phyloP scores from a whole-genome alignment of 30 jellyfish, hydroid and myxozoan genomes.

The Pseudorhiza aurosa region DNA sequence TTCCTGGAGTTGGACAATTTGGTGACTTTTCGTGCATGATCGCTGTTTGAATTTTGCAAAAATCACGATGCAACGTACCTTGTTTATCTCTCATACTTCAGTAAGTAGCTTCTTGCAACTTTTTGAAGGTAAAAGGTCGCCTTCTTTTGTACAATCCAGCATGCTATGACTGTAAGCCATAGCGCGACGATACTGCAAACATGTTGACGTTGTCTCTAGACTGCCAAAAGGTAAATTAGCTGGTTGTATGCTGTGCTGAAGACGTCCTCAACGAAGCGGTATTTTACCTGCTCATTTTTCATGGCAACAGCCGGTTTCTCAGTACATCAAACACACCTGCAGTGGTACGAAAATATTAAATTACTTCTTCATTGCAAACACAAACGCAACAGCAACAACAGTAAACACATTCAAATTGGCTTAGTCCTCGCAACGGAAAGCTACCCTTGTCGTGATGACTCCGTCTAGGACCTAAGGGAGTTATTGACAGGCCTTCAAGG shows the following conservation, averaged over 20 bases:
- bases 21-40: too few relatives aligned
- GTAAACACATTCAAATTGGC: too few relatives aligned
- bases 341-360: not conserved
- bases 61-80: too few relatives aligned
- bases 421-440: too few relatives aligned
- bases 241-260: not conserved
- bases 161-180: not conserved
- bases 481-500: too few relatives aligned
- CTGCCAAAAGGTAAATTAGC: not conserved
- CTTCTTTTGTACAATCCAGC: too few relatives aligned
- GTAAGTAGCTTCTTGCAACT: too few relatives aligned
- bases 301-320: conserved; percentile 8
- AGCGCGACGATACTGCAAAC: not conserved
- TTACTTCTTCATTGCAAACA: not conserved
- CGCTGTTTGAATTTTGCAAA: too few relatives aligned
- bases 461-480: too few relatives aligned
- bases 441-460: too few relatives aligned
- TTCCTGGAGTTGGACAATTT: too few relatives aligned
- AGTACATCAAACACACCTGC: conserved; percentile 1
- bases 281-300: conserved; percentile 11
- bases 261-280: not conserved
- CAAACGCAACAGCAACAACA: not conserved
- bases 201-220: not conserved
- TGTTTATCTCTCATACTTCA: conserved; percentile 1
- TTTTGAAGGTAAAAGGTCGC: too few relatives aligned